phyloP scores from a whole-genome alignment of 2,797 vertebrate genomes.

The Chelon auratus region DNA sequence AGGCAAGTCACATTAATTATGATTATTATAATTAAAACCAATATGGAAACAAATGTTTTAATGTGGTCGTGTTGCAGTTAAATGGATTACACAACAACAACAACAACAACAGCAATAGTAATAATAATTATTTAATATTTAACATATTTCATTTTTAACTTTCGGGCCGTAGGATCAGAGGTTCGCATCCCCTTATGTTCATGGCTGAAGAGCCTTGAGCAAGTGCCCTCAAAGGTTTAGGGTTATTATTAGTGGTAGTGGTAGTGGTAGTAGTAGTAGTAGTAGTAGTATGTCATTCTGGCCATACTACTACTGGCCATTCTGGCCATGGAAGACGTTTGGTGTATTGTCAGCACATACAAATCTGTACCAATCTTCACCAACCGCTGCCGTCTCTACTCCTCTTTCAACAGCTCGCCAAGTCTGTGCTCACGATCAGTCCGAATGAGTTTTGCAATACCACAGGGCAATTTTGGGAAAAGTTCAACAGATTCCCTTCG shows the following conservation, averaged over 20 bases:
- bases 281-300: no score
- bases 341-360: background rate
- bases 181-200: no score
- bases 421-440: slow-evolving; percentile 34
- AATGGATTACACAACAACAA: background rate
- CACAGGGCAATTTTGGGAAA: slow-evolving; percentile 44
- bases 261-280: no score
- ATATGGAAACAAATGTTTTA: background rate
- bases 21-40: background rate
- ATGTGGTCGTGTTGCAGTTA: background rate
- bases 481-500: slow-evolving; percentile 56
- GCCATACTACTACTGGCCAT: no score
- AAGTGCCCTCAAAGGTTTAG: no score
- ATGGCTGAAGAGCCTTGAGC: no score
- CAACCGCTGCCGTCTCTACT: slow-evolving; percentile 1
- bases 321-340: background rate
- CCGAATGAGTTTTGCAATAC: slow-evolving; percentile 43
- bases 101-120: no score
- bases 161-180: no score
- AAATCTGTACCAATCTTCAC: background rate
- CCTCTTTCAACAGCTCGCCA: slow-evolving; percentile 18
- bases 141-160: no score
- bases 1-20: slow-evolving; percentile 1
- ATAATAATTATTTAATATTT: no score
- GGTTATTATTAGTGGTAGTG: no score